A percentile compares a stretch with the other conserved stretches of the same genome.
phyloP scores from a whole-genome alignment of 2,797 vertebrate species.

The Hoplostethus atlanticus region DNA sequence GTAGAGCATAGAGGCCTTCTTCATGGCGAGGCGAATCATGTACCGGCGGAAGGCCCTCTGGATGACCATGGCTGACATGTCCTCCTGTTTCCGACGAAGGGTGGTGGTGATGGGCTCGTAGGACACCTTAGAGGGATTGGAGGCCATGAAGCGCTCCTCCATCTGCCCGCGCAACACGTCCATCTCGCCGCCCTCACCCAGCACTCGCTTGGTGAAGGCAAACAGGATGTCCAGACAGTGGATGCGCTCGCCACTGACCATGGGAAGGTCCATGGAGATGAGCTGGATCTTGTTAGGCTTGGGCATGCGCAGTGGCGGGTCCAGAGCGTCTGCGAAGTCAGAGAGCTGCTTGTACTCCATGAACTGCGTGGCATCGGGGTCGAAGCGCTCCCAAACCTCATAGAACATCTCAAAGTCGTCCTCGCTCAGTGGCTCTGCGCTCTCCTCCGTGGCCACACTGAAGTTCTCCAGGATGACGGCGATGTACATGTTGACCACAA shows the following conservation, averaged over 20 bases:
- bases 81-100: constrained; percentile 94
- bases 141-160: constrained; percentile 97
- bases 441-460: constrained; percentile 96
- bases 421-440: constrained; percentile 93
- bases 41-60: constrained; percentile 91
- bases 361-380: constrained; percentile 95
- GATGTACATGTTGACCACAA: constrained; percentile 98
- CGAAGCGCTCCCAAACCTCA: constrained; percentile 97
- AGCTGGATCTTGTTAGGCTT: constrained; percentile 95
- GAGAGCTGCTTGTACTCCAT: constrained; percentile 92
- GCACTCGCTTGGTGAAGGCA: constrained; percentile 94
- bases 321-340: constrained; percentile 93
- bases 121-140: constrained; percentile 95
- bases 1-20: constrained; percentile 90
- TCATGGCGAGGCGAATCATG: constrained; percentile 88
- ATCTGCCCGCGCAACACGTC: constrained; percentile 93
- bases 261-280: constrained; percentile 96
- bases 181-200: constrained; percentile 96
- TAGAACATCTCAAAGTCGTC: constrained; percentile 99
- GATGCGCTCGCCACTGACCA: constrained; percentile 98
- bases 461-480: constrained; percentile 98
- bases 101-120: constrained; percentile 98
- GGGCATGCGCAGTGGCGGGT: constrained; percentile 91
- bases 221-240: constrained; percentile 98
- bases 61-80: constrained; percentile 91